These are phyloP conservation scores for Platycercus adscitus DNA, from an alignment of 2,113 vertebrate species.

Conservation along the genomic window DNA sequence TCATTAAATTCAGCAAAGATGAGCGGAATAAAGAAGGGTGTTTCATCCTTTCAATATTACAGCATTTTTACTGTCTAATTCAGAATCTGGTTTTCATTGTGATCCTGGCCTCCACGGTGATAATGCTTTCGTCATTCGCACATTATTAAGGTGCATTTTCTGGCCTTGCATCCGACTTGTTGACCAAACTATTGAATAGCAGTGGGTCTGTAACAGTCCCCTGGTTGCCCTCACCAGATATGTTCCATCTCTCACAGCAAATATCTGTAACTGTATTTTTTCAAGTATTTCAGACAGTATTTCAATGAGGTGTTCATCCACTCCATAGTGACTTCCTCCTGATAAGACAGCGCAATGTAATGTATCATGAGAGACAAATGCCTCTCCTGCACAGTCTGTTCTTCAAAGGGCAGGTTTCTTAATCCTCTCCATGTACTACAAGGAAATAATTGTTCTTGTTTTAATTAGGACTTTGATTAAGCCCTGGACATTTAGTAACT, in stretches of 20 bases:
- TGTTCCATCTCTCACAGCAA: background rate
- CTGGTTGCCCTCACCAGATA: background rate
- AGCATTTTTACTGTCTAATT: background rate
- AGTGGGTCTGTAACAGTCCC: background rate
- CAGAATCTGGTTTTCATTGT: background rate
- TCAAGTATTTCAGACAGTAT: background rate
- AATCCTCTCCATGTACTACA: background rate
- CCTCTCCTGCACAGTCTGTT: background rate
- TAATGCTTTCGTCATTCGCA: background rate
- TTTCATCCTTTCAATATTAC: background rate
- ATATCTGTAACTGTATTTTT: background rate
- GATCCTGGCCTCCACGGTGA: background rate
- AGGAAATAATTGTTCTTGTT: slow-evolving; percentile 15
- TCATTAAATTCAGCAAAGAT: background rate
- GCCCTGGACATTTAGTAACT: background rate
- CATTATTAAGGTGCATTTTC: background rate
- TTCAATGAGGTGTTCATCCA: background rate
- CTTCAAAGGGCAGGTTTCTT: background rate
- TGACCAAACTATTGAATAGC: background rate
- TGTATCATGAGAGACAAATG: background rate
- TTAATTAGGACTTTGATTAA: slow-evolving; percentile 12
- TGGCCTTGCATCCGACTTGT: background rate
- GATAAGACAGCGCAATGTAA: background rate
- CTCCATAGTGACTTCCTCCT: background rate
- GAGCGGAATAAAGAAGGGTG: background rate